Evolutionary conservation across 37 sponge, comb jelly and placozoan genomes (phyloP), one percentile per base, ranked within the genome.

Genomic region (Diacarnus erythraeanus): DNA sequence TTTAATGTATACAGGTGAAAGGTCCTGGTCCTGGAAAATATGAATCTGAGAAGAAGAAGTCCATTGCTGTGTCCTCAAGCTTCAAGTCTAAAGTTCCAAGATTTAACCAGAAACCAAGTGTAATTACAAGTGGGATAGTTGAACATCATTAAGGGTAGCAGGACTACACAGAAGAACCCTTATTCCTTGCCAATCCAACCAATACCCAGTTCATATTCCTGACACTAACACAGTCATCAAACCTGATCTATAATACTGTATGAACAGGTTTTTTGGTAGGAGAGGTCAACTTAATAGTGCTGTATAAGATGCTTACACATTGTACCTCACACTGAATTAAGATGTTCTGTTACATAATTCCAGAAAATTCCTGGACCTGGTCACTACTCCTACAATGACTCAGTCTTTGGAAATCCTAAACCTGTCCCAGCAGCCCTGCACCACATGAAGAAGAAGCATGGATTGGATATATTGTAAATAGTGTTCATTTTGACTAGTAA

Each of bases 311-410:
- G 56, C 17, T 10, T 17, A 59, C 4, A 59, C 26, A 59, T 59
- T 3, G 15, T 59, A 59, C 17, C 18, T 59, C 6, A 59, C 60
- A 59, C 4, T 59, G 6, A 59, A 59, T 10, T 17, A 54, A 17
- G 56, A 54, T 54, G 56, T 8, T 35, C 3, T 29, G 9, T 30
- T 73, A 23, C 29, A 2, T 35, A 15, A 35, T 20, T 75, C 35
- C 74, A 95, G 95, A 69, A 59, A 76, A 65, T 80, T 2, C 95
- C 95, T 15, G 95, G 95, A 12, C 95, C 95, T 36, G 93, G 93
- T 10, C 69, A 77, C 23, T 95, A 95, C 65, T 77, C 81, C 36
- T 70, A 42, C n/a, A 60, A 35, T 21, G 59, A 60, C 31, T 89
- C 90, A 12, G 81, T 70, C 42, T 84, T 80, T 78, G 80, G 89